phyloP scores from a whole-genome alignment of 2,888 invertebrate genomes.

The Drosophila subquinaria region DNA sequence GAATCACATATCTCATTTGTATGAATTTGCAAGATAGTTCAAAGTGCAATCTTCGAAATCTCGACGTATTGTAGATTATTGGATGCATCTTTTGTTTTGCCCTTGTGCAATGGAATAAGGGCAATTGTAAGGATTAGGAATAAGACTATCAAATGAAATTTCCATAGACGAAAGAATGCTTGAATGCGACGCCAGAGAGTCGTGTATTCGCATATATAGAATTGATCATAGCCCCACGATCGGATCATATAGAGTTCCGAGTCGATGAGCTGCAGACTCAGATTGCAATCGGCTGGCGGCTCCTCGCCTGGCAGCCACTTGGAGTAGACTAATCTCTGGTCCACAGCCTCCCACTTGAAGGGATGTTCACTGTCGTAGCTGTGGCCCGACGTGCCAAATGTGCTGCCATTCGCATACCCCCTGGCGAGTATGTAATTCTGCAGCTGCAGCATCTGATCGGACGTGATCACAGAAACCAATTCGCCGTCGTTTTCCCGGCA shows the following conservation, averaged over 20 bases:
- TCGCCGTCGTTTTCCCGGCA: slow-evolving; percentile 34
- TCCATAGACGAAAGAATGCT: fast-evolving
- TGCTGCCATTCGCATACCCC: slow-evolving; percentile 49
- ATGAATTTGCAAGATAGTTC: background rate
- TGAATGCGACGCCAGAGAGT: background rate
- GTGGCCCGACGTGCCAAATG: slow-evolving; percentile 53
- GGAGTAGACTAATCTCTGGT: slow-evolving; percentile 9
- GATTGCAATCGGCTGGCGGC: background rate
- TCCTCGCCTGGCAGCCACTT: slow-evolving; percentile 41
- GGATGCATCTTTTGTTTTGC: background rate
- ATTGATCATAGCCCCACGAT: slow-evolving; percentile 35
- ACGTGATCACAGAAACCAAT: slow-evolving; percentile 40
- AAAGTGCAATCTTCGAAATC: background rate
- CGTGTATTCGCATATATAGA: slow-evolving; percentile 53
- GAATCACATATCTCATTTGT: background rate
- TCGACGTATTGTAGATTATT: background rate
- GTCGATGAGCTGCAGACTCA: slow-evolving; percentile 42
- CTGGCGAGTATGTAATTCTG: slow-evolving; percentile 25
- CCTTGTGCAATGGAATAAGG: background rate
- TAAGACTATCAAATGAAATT: too few species aligned
- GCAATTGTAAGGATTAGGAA: background rate
- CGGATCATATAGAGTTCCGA: slow-evolving; percentile 45
- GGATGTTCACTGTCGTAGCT: slow-evolving; percentile 24
- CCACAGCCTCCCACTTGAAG: slow-evolving; percentile 35
- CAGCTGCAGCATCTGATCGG: slow-evolving; percentile 21